Evolutionary conservation across 2,113 vertebrate genomes (phyloP), one percentile per base, ranked within the genome.

Genomic region (Periophthalmus modestus): DNA sequence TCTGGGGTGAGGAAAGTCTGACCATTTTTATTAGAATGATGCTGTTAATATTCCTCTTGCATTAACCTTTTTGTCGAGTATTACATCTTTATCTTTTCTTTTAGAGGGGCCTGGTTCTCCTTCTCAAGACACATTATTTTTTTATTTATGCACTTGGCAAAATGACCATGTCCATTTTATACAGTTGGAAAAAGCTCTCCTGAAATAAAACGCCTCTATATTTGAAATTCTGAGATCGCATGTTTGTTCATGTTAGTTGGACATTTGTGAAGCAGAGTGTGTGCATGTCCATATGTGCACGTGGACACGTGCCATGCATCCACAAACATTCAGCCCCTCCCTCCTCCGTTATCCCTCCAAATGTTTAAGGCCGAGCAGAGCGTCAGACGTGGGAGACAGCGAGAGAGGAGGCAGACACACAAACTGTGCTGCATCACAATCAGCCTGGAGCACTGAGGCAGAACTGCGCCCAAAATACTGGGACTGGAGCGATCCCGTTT

Each of bases 401-500:
- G 75, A 55, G 21, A 58, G 57, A 59, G 23, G 75, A 72, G 71
- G 68, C 74, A 74, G 76, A 80, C 82, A 77, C 82, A 86, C 84
- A 88, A 80, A 87, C 80, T 78, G 82, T 15, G 69, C 85, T 89
- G 90, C 85, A 92, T 93, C 91, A 90, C 91, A 93, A 94, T 93
- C 92, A 93, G 78, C 72, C 81, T 61, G 76, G 79, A 54, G 90
- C 90, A 88, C 86, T 90, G 87, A 88, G 78, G 91, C 92, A 90
- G 90, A 94, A 92, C 92, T 82, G 85, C 87, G 85, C 87, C 88
- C 90, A 90, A 92, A 91, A 92, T 82, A 86, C 85, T 78, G 82
- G 87, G 83, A 74, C 79, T 77, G 85, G 85, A 85, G 78, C 79
- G 77, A 71, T 77, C 76, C 78, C 68, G 85, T 92, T 92, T 91